Evolutionary conservation across 2,888 invertebrate species (phyloP).

Genomic region (Cephonodes hylas): DNA sequence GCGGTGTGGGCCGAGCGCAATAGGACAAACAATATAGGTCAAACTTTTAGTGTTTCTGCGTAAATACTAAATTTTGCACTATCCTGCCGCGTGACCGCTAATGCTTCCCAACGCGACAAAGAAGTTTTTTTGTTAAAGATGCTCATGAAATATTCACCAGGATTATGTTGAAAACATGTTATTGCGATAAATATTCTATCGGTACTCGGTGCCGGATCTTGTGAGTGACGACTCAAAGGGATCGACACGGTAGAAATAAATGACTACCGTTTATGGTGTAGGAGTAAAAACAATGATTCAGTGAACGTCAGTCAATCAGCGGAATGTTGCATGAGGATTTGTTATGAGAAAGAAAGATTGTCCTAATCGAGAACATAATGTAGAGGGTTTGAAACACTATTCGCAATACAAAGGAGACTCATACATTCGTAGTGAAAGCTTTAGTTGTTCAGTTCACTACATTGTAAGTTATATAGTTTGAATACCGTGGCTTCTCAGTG

Average conservation of each 20-base stretch:
- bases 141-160: not conserved
- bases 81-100: not conserved
- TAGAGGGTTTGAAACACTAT: not conserved
- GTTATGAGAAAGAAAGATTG: not conserved
- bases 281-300: not conserved
- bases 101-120: not conserved
- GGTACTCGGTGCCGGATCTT: not conserved
- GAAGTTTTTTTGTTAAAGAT: not conserved
- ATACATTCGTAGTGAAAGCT: not conserved
- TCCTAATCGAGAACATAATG: not conserved
- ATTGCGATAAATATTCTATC: not conserved
- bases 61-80: conserved; percentile 22
- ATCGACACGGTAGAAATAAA: not conserved
- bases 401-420: no score
- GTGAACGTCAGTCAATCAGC: not conserved
- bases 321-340: not conserved
- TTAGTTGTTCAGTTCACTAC: no score
- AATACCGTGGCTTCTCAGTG: not conserved
- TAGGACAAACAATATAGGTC: conserved; percentile 51
- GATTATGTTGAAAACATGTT: not conserved
- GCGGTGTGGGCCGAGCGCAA: conserved; percentile 57
- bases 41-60: conserved; percentile 37
- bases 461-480: not conserved
- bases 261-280: not conserved
- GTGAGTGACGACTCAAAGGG: not conserved